phyloP scores from a whole-genome alignment of 2,113 vertebrate species.

The Calcarius ornatus region DNA sequence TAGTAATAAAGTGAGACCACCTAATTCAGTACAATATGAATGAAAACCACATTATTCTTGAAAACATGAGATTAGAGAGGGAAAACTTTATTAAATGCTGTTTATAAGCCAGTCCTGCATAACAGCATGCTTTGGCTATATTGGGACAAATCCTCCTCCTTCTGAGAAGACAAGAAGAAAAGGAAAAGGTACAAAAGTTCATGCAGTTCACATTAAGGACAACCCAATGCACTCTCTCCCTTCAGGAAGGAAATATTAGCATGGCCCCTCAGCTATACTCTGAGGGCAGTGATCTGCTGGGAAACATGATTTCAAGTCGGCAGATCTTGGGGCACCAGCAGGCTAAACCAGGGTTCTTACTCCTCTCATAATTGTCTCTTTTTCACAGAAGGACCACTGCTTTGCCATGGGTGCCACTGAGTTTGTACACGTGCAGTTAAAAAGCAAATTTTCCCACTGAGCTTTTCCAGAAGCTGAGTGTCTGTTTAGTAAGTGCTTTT shows the following conservation, averaged over 20 bases:
- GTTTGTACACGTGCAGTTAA: accelerated
- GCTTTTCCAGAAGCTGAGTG: background rate
- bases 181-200: slow-evolving; percentile 57
- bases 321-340: background rate
- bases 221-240: background rate
- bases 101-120: background rate
- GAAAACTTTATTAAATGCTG: slow-evolving; percentile 1
- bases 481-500: background rate
- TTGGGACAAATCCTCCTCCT: slow-evolving; percentile 10
- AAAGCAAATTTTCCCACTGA: background rate
- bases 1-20: background rate
- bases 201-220: slow-evolving; percentile 41
- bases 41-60: background rate
- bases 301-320: background rate
- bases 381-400: background rate
- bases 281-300: background rate
- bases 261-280: background rate
- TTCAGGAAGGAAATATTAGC: slow-evolving; percentile 44
- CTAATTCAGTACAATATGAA: background rate
- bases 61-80: background rate
- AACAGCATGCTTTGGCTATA: slow-evolving; percentile 5
- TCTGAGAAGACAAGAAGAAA: slow-evolving; percentile 28
- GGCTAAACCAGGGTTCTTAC: background rate
- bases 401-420: background rate
- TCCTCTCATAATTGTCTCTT: background rate